Evolutionary conservation across 2,888 invertebrate genomes (phyloP), one percentile per base, ranked within the genome.

Genomic region (Periphyllus acericola): DNA sequence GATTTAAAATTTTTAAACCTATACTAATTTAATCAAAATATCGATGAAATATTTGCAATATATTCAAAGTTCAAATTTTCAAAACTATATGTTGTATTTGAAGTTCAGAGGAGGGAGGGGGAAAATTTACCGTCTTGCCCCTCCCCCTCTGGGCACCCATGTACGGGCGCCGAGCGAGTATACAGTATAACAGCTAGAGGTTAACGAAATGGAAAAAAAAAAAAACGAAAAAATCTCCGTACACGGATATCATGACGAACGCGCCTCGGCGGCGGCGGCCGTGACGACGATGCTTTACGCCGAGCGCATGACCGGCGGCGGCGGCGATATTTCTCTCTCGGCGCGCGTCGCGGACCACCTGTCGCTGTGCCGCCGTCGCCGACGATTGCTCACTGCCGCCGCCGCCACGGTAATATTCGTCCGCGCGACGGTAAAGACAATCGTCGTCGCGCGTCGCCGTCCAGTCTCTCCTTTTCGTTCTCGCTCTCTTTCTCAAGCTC

Each of bases 281-380:
- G 71, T 68, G 40, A 89, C 90, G 79, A 89, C 90, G 36, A 89
- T 90, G 89, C 89, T 90, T 72, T 78, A 90, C 71, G 89, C 90
- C 32, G 89, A 90, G 81, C 76, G 89, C 84, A 80, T 80, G 87
- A 66, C 89, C 76, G 60, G 78, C 89, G 81, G 87, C 89, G 46
- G 78, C 83, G 32, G 87, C 89, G 74, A 84, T 85, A 34, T 89
- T 90, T 89, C 89, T 90, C 74, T 83, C 79, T 68, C 83, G 83
- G 81, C 85, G 74, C 87, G 88, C 84, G 75, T 76, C 83, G 89
- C 76, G 83, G 89, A 85, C 80, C 83, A 83, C 89, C 83, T 72
- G 75, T 85, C 89, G 83, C 89, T 86, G 83, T 84, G 89, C 88
- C 86, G 80, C 87, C 83, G 86, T 60, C 88, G 88, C 85, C 89